Percentiles rank a stretch among this genome's conserved stretches.
Conservation (phyloP, 2,797 vertebrate genomes). For the Adelosebastes latens region DNA sequence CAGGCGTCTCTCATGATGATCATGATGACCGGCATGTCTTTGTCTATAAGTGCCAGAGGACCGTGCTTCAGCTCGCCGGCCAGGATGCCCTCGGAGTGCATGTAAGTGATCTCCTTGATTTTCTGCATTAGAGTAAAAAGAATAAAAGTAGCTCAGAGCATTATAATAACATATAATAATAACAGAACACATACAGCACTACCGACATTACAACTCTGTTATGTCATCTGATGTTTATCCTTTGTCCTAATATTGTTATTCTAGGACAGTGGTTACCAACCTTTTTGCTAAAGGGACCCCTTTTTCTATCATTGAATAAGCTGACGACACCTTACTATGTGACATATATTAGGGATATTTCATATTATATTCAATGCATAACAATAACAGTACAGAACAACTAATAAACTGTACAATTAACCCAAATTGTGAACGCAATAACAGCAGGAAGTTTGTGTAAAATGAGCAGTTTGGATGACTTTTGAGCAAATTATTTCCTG, state of each 20-base stretch:
- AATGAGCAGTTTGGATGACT: too few species aligned
- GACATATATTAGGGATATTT: too few species aligned
- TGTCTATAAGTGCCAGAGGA: slow-evolving; percentile 92
- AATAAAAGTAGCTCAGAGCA: background rate
- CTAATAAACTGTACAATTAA: too few species aligned
- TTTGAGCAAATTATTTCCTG: too few species aligned
- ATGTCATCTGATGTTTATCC: background rate
- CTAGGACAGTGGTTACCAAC: too few species aligned
- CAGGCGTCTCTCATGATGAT: slow-evolving; percentile 94
- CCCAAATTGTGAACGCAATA: too few species aligned
- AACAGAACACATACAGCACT: background rate
- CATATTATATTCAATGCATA: too few species aligned
- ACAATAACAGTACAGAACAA: too few species aligned
- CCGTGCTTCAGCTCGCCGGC: slow-evolving; percentile 96
- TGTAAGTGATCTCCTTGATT: slow-evolving; percentile 99
- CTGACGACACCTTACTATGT: too few species aligned
- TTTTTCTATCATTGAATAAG: too few species aligned
- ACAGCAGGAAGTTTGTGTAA: too few species aligned
- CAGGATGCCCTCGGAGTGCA: slow-evolving; percentile 97
- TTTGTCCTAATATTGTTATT: background rate
- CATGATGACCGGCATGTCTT: slow-evolving; percentile 97
- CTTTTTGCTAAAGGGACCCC: too few species aligned
- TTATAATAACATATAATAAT: background rate
- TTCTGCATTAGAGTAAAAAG: slow-evolving; percentile 80
- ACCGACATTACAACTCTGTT: background rate